Conservation (phyloP, 1,140 invertebrate genomes). For the Sarcophaga peregrina region DNA sequence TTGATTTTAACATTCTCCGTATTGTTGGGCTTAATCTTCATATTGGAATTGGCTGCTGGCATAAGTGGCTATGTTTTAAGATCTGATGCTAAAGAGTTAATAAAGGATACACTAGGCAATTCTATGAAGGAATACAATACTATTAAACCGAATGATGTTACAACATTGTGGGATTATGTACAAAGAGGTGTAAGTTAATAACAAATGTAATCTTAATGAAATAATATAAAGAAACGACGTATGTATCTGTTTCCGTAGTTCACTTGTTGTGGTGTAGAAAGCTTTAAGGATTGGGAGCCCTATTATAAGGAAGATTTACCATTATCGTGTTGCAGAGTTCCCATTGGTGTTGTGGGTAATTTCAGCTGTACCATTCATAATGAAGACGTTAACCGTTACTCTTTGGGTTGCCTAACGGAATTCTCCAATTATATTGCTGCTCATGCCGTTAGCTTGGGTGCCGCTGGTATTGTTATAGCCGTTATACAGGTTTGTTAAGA, state of each 20-base stretch:
- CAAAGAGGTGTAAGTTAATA: conserved; percentile 64
- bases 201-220: not conserved
- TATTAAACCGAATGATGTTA: conserved; percentile 58
- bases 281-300: conserved; percentile 72
- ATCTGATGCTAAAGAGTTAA: conserved; percentile 69
- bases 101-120: conserved; percentile 67
- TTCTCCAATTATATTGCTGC: conserved; percentile 73
- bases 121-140: conserved; percentile 70
- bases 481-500: conserved; percentile 74
- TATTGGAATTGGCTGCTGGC: conserved; percentile 83
- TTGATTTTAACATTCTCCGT: conserved; percentile 83
- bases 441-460: conserved; percentile 79
- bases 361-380: conserved; percentile 65
- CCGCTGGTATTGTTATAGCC: conserved; percentile 80
- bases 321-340: conserved; percentile 72
- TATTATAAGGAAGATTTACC: conserved; percentile 67
- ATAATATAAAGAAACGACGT: not conserved
- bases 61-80: conserved; percentile 82
- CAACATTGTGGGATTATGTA: conserved; percentile 73
- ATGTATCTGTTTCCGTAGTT: conserved; percentile 70
- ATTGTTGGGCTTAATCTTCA: conserved; percentile 79
- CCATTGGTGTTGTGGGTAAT: conserved; percentile 65
- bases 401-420: conserved; percentile 71
- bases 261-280: conserved; percentile 77
- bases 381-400: conserved; percentile 49